phyloP scores from a whole-genome alignment of 2,888 invertebrate genomes.

The Argyresthia goedartella region DNA sequence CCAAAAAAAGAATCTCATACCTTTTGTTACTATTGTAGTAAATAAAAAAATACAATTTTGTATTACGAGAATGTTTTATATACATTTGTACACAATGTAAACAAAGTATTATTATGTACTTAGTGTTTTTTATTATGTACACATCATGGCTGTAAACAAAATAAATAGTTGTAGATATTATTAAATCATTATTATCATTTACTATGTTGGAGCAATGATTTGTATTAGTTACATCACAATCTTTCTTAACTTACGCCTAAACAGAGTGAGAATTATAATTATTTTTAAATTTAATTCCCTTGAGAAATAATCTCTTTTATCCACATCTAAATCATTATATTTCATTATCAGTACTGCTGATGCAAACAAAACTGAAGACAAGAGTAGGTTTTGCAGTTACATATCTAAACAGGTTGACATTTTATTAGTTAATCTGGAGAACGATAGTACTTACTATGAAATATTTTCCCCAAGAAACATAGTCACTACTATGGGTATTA shows the following conservation, averaged over 20 bases:
- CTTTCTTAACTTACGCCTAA: slow-evolving; percentile 15
- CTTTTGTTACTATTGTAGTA: background rate
- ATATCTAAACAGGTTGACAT: too few species aligned
- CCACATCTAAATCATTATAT: too few species aligned
- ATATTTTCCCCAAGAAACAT: too few species aligned
- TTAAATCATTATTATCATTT: slow-evolving; percentile 30
- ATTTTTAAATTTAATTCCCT: background rate
- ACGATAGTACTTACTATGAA: too few species aligned
- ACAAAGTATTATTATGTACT: slow-evolving; percentile 42
- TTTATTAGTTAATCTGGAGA: too few species aligned
- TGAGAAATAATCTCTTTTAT: too few species aligned
- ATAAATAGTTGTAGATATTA: slow-evolving; percentile 59
- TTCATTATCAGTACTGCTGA: too few species aligned
- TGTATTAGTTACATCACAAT: slow-evolving; percentile 9
- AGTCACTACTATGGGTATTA: too few species aligned
- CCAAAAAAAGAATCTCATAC: too few species aligned
- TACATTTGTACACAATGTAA: slow-evolving; percentile 64
- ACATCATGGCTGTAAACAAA: slow-evolving; percentile 40
- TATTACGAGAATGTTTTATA: slow-evolving; percentile 26
- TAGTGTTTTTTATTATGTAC: slow-evolving; percentile 51
- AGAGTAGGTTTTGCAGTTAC: too few species aligned
- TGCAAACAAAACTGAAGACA: too few species aligned
- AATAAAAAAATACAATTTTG: background rate
- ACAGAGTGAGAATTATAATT: slow-evolving; percentile 35
- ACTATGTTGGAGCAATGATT: slow-evolving; percentile 30